Conservation (phyloP, 2,113 vertebrate species). For the Equus przewalskii region DNA sequence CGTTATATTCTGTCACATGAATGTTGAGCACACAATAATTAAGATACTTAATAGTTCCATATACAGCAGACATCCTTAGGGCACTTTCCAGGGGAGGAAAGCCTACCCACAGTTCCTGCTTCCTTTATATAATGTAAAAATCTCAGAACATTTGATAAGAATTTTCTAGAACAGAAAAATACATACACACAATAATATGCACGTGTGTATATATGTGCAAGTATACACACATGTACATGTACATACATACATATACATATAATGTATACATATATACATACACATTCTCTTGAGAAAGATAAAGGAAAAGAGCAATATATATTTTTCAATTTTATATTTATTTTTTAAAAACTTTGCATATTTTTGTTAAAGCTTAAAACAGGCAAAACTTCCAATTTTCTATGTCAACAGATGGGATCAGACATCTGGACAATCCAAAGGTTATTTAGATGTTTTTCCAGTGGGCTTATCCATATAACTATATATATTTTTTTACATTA, state of each 20-base stretch:
- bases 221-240: no score
- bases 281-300: neutral
- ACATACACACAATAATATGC: neutral
- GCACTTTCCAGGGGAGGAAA: neutral
- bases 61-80: neutral
- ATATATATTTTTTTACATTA: neutral
- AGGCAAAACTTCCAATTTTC: neutral
- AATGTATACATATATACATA: neutral
- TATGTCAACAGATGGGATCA: neutral
- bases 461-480: neutral
- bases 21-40: neutral
- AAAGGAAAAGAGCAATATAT: neutral
- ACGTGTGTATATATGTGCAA: neutral
- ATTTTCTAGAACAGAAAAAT: neutral
- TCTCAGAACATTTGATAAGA: neutral
- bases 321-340: neutral
- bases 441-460: neutral
- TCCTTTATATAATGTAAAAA: neutral
- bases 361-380: conserved; percentile 26
- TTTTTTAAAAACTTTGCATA: neutral
- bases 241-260: no score
- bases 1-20: neutral
- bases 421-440: conserved; percentile 28
- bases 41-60: neutral
- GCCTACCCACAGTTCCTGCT: neutral